These are phyloP conservation scores for Aptenodytes forsteri DNA, from an alignment of 2,113 vertebrate genomes.

Conservation along the genomic window DNA sequence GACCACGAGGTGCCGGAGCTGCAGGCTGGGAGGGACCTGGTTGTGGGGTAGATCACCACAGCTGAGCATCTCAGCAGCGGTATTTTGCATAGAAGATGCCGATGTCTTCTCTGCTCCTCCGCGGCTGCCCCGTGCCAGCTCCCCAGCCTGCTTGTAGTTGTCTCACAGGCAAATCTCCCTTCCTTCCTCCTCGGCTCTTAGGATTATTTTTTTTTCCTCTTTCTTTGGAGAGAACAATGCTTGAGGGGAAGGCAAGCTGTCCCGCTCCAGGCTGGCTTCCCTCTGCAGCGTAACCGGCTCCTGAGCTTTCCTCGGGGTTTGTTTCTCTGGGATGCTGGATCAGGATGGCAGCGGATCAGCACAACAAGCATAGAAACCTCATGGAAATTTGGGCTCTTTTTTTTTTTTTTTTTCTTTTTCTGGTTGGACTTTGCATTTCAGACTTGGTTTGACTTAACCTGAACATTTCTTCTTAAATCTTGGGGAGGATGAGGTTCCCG, in stretches of 20 bases:
- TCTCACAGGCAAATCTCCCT: neutral
- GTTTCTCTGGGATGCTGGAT: neutral
- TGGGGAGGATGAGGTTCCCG: rapidly evolving
- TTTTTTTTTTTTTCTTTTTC: neutral
- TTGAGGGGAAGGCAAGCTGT: neutral
- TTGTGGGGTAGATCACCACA: neutral
- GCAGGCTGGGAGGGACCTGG: rapidly evolving
- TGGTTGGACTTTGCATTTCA: neutral
- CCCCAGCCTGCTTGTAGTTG: neutral
- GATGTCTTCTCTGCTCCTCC: rapidly evolving
- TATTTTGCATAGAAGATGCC: neutral
- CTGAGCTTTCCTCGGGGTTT: neutral
- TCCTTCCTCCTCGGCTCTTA: neutral
- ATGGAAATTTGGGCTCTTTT: neutral
- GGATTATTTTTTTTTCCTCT: neutral
- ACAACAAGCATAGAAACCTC: neutral
- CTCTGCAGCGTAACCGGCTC: neutral
- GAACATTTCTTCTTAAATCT: neutral
- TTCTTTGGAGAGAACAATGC: neutral
- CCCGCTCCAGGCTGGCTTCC: neutral
- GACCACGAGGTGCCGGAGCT: rapidly evolving
- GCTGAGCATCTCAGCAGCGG: rapidly evolving
- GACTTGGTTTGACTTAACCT: neutral
- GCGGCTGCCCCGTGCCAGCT: rapidly evolving
- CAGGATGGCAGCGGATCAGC: neutral